These are phyloP conservation scores for Siderastrea radians DNA, from an alignment of 92 coral and sea anemone genomes.

Conservation along the genomic window DNA sequence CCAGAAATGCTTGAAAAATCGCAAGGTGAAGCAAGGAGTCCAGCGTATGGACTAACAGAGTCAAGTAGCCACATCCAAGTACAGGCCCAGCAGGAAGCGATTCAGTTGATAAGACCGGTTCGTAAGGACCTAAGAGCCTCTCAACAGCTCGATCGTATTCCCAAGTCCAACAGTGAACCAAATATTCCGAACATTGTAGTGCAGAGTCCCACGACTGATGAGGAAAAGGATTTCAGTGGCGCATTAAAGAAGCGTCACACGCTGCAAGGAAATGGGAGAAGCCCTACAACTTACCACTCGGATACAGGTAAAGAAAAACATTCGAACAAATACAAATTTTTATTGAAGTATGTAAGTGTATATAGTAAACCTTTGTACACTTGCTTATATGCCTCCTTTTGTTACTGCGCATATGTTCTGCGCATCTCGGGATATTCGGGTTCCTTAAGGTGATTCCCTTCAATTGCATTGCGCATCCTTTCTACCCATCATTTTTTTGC, in stretches of 20 bases:
- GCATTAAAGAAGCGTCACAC: constrained; percentile 18
- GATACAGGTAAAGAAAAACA: constrained; percentile 58
- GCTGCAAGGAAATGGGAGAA: constrained; percentile 6
- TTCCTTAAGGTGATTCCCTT: too few species aligned
- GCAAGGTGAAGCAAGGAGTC: not conserved
- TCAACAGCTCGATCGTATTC: constrained; percentile 30
- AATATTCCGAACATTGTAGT: constrained; percentile 78
- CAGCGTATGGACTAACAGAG: not conserved
- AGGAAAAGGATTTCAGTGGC: constrained; percentile 55
- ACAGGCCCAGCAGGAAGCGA: not conserved
- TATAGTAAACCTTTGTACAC: too few species aligned
- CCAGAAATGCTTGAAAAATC: constrained; percentile 16
- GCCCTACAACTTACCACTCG: constrained; percentile 31
- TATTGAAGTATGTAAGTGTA: too few species aligned
- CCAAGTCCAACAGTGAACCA: constrained; percentile 69
- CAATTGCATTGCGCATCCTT: too few species aligned
- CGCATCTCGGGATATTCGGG: too few species aligned
- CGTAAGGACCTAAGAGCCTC: constrained; percentile 1
- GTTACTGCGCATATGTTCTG: too few species aligned
- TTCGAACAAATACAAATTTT: too few species aligned
- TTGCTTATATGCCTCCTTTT: too few species aligned
- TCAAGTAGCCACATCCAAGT: not conserved
- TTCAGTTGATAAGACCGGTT: not conserved
- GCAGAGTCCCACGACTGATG: constrained; percentile 92
- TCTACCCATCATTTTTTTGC: too few species aligned